Evolutionary conservation across 1,140 invertebrate genomes (phyloP), one percentile per base, ranked within the genome.

Genomic region (Procambarus clarkii): DNA sequence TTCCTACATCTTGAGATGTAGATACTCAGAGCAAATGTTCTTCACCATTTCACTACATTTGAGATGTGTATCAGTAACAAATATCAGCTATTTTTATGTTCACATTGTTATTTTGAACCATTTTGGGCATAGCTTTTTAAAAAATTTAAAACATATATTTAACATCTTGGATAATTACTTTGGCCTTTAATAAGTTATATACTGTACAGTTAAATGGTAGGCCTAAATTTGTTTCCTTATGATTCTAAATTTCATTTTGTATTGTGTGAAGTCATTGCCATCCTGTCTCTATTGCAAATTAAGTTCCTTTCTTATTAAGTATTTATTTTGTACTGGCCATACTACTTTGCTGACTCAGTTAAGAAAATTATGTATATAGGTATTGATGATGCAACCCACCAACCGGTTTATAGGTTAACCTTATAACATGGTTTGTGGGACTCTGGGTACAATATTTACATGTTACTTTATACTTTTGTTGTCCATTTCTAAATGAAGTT

Each of bases 301-400:
- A 74, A 74, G 69, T 74, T 74, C 69, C 69, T 74, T 21, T 74
- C 69, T 74, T 74, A 74, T 74, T 74, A 74, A 74, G 69, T 74
- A 74, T 74, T 74, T 74, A 74, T 74, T 74, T 24, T 74, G 8
- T 74, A 64, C 24, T 74, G 69, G 21, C 69, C 69, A 74, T 74
- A 4, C 69, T 74, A 74, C 69, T 74, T 24, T 74, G 69, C 69
- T 34, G 24, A 74, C 24, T 8, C n/a, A 74, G n/a, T 8, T 34
- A 74, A 34, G n/a, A 54, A 5, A 54, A 13, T 9, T n/a, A 74
- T 74, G 69, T 74, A 74, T 74, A 74, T 74, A 34, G 5, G 5
- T 74, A 74, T 34, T 4, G 8, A 74, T 74, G 5, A 8, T 5
- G 7, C 34, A 34, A 74, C 69, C 69, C 69, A 74, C n/a, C 69